Base-by-base conservation (phyloP, 2,888 invertebrate genomes). In the Leptinotarsa tumamoca region DNA sequence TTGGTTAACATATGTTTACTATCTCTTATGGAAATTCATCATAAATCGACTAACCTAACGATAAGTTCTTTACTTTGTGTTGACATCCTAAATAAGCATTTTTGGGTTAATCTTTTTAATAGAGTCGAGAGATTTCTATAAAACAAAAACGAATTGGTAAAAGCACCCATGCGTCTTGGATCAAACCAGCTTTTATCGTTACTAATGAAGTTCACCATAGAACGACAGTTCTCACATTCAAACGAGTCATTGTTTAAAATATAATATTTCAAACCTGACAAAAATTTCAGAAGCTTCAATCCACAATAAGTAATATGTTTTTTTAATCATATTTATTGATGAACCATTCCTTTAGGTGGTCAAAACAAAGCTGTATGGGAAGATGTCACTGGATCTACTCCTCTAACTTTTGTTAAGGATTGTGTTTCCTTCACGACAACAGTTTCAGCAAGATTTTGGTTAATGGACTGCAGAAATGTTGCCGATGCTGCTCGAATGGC, bases 381-480 rank as follows among this genome's bases (percentile, higher is more conserved):
- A 88, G 99, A 99, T 89, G 99, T 99, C 14, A 99, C 99, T 0
- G 98, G 98, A 49, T 98, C 98, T 66, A 99, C 99, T 1, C 98
- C 98, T 15, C 91, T 99, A 80, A 96, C 98, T 10, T 95, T 99
- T 89, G 95, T 98, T 80, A 98, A 97, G 84, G 98, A 99, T 88
- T 97, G 97, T 87, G 98, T 98, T 2, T 98, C 98, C 43, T 99
- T 99, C 90, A 99, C 99, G 14, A 99, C 99, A 13, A 99, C 98
- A 0, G 99, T 99, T 0, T 99, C 99, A 0, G 99, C 99, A 68
- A 90, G 97, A 86, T 99, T 99, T 89, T 99, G 99, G 98, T 90
- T 99, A 77, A 98, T 99, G 95, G 99, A 99, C 89, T 99, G 98
- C 86, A 92, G 96, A 80, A 98, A 98, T 88, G 95, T 98, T 27